A percentile compares a stretch with the other conserved stretches of the same genome.
Conservation (phyloP, 2,888 invertebrate genomes). For the Plusia festucae region DNA sequence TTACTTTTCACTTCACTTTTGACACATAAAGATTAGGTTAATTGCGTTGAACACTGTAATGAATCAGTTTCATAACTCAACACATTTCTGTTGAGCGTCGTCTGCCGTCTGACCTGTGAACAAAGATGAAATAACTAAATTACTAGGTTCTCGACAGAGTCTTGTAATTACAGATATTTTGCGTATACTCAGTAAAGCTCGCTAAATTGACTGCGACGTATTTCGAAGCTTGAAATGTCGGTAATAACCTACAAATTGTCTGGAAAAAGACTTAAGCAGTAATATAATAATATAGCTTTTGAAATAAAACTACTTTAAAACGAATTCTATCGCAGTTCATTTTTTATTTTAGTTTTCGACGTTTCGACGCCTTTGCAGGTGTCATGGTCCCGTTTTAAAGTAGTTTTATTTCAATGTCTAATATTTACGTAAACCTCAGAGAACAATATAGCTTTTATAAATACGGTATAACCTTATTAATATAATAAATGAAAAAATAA, state of each 20-base stretch:
- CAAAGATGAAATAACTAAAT: conserved; percentile 48
- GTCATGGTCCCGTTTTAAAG: too few relatives aligned
- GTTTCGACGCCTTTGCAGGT: too few relatives aligned
- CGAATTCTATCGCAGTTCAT: too few relatives aligned
- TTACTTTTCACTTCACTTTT: conserved; percentile 11
- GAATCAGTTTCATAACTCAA: conserved; percentile 7
- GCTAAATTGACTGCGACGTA: neutral
- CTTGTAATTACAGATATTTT: conserved; percentile 14
- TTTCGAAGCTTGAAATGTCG: neutral
- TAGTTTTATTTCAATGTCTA: too few relatives aligned
- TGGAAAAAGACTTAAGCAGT: neutral
- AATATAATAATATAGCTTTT: neutral
- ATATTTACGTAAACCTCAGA: too few relatives aligned
- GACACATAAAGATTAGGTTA: neutral
- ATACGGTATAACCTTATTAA: too few relatives aligned
- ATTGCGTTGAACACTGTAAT: conserved; percentile 16
- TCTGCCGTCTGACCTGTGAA: conserved; percentile 43
- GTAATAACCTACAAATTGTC: neutral
- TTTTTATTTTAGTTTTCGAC: too few relatives aligned
- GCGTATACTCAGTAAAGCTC: neutral
- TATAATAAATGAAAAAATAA: too few relatives aligned
- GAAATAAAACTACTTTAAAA: too few relatives aligned
- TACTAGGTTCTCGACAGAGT: conserved; percentile 18
- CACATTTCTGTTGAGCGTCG: conserved; percentile 21
- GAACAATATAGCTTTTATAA: too few relatives aligned